phyloP scores from a whole-genome alignment of 2,113 vertebrate species.

The Macrotis lagotis region DNA sequence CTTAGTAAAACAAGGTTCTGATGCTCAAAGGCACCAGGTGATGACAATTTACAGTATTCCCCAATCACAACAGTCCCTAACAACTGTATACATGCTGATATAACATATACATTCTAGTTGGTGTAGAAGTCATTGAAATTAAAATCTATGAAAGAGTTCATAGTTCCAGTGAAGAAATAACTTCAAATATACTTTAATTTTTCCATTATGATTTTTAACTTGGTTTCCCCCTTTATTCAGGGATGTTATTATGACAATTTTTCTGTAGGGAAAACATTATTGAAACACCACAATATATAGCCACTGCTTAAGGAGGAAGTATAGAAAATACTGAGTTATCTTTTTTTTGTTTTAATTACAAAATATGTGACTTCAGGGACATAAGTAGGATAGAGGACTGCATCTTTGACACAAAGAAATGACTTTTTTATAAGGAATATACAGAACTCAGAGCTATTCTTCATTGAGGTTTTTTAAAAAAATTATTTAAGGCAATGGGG shows the following conservation, averaged over 20 bases:
- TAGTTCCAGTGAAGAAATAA: neutral
- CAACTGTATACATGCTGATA: conserved; percentile 2
- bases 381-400: neutral
- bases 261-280: neutral
- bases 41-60: too few species aligned
- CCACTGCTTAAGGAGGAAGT: neutral
- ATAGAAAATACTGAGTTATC: neutral
- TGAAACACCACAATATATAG: neutral
- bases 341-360: neutral
- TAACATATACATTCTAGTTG: neutral
- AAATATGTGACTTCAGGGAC: neutral
- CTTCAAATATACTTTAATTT: conserved; percentile 6
- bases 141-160: neutral
- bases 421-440: neutral
- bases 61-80: too few species aligned
- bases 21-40: too few species aligned
- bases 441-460: neutral
- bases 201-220: neutral
- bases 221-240: conserved; percentile 1
- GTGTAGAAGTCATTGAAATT: neutral
- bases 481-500: too few species aligned
- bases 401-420: neutral
- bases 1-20: too few species aligned
- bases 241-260: neutral
- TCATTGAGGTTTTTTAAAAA: too few species aligned